phyloP scores from a whole-genome alignment of 2,797 vertebrate genomes.

The Ptychobarbus kaznakovi region DNA sequence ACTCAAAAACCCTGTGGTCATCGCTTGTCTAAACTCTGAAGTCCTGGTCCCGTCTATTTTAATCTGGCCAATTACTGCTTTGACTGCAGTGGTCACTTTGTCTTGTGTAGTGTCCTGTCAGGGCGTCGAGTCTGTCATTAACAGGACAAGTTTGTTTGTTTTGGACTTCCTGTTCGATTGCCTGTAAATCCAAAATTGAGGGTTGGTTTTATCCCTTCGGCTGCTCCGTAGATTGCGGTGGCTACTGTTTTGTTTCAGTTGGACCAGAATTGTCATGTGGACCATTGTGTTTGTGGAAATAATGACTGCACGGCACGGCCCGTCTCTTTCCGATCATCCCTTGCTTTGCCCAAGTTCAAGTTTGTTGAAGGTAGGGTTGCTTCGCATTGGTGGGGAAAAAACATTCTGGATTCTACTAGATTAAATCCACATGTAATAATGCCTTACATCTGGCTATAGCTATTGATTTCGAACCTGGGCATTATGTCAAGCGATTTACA shows the following conservation, averaged over 20 bases:
- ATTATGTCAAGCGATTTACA: slow-evolving; percentile 18
- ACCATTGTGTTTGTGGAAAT: slow-evolving; percentile 18
- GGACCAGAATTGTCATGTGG: slow-evolving; percentile 49
- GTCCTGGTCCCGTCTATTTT: slow-evolving; percentile 61
- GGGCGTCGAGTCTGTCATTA: slow-evolving; percentile 68
- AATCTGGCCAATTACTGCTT: slow-evolving; percentile 71
- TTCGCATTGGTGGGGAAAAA: slow-evolving; percentile 13
- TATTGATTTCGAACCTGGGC: slow-evolving; percentile 12
- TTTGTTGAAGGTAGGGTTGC: slow-evolving; percentile 7
- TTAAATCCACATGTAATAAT: slow-evolving; percentile 51
- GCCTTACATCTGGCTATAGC: slow-evolving; percentile 35
- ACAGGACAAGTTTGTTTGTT: slow-evolving; percentile 73
- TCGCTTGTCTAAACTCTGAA: slow-evolving; percentile 38
- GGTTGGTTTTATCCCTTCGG: slow-evolving; percentile 66
- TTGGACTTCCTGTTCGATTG: slow-evolving; percentile 64
- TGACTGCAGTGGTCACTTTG: slow-evolving; percentile 67
- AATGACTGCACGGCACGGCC: neutral
- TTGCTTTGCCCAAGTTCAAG: slow-evolving; percentile 6
- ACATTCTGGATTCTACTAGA: slow-evolving; percentile 10
- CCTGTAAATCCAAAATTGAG: slow-evolving; percentile 70
- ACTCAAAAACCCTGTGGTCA: slow-evolving; percentile 49
- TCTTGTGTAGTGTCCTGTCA: slow-evolving; percentile 63
- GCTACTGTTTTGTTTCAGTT: slow-evolving; percentile 62
- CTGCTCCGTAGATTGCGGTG: slow-evolving; percentile 64
- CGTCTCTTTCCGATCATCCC: neutral